Evolutionary conservation across 2,113 vertebrate genomes (phyloP).

Genomic region (Pygoscelis adeliae): DNA sequence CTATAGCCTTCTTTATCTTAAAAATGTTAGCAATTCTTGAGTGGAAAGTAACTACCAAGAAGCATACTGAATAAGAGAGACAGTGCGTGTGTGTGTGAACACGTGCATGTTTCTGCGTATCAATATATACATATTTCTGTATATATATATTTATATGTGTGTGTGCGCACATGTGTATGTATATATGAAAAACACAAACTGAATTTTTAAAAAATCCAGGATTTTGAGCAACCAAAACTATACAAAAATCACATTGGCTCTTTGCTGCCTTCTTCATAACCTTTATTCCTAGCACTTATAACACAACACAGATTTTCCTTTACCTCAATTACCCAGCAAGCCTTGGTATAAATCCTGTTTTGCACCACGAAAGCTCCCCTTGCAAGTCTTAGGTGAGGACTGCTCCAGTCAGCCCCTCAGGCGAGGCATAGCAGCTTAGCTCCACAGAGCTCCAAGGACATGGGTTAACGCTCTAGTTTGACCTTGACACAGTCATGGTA

Average conservation of each 20-base stretch:
- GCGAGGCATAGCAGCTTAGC: neutral
- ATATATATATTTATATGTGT: neutral
- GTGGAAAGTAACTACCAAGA: neutral
- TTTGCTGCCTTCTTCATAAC: neutral
- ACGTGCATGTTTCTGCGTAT: neutral
- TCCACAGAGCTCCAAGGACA: neutral
- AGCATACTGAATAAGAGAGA: neutral
- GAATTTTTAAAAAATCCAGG: neutral
- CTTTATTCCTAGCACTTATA: neutral
- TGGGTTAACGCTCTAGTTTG: neutral
- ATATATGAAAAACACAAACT: neutral
- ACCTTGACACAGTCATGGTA: neutral
- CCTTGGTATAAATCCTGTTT: neutral
- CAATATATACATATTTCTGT: neutral
- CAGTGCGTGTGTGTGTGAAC: accelerated
- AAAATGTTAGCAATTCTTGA: neutral
- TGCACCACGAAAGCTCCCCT: neutral
- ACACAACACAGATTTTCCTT: neutral
- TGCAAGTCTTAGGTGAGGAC: neutral
- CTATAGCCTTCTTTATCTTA: neutral
- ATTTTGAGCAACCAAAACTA: neutral
- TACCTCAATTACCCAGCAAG: neutral
- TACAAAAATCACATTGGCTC: neutral
- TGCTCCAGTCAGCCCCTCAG: neutral
- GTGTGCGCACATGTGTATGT: accelerated